phyloP scores from a whole-genome alignment of 2,113 vertebrate species.

The Brienomyrus longianalis region DNA sequence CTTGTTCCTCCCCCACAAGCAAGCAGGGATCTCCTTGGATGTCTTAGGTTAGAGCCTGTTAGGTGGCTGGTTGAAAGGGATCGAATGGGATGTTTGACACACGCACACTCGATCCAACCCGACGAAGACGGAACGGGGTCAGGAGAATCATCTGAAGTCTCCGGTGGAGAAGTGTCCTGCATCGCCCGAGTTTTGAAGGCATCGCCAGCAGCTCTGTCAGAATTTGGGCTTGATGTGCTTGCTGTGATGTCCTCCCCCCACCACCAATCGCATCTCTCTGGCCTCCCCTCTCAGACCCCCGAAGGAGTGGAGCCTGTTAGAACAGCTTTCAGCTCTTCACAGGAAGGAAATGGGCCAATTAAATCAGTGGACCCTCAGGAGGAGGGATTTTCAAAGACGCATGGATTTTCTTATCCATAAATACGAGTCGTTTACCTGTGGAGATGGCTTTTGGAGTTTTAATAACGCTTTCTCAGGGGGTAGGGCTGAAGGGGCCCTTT shows the following conservation, averaged over 20 bases:
- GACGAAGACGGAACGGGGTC: conserved; percentile 19
- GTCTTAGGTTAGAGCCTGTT: conserved; percentile 27
- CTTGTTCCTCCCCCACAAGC: background rate
- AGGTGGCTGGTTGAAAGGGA: conserved; percentile 29
- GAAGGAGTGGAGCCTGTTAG: conserved; percentile 33
- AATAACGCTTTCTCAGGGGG: conserved; percentile 44
- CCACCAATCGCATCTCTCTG: conserved; percentile 37
- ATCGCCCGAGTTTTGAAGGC: conserved; percentile 32
- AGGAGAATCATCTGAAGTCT: conserved; percentile 19
- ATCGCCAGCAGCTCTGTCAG: conserved; percentile 31
- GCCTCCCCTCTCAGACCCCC: conserved; percentile 22
- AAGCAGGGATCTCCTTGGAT: conserved; percentile 34
- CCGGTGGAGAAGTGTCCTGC: conserved; percentile 26
- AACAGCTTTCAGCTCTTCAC: conserved; percentile 37
- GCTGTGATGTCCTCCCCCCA: conserved; percentile 26
- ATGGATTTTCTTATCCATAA: conserved; percentile 37
- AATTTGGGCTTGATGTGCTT: conserved; percentile 32
- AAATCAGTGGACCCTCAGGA: conserved; percentile 23
- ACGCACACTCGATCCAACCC: conserved; percentile 26
- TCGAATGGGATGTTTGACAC: conserved; percentile 35
- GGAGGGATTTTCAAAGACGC: conserved; percentile 14
- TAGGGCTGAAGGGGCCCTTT: conserved; percentile 20
- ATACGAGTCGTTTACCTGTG: conserved; percentile 34
- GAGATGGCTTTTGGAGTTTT: conserved; percentile 34
- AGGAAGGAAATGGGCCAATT: conserved; percentile 42